phyloP scores from a whole-genome alignment of 2,888 invertebrate species.

The Chrysodeixis includens region DNA sequence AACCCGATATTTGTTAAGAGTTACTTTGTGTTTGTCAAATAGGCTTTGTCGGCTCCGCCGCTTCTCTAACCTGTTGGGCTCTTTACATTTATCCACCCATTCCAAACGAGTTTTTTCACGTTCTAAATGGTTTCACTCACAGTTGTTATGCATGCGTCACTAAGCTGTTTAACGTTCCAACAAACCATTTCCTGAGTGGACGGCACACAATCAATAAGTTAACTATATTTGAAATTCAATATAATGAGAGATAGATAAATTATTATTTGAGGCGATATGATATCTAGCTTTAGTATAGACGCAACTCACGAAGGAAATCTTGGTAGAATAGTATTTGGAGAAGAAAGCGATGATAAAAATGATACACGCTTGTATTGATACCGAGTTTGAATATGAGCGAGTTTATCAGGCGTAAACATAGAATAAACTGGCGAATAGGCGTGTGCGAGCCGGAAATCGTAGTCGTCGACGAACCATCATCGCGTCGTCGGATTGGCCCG shows the following conservation, averaged over 20 bases:
- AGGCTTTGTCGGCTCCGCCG: conserved; percentile 74
- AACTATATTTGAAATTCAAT: conserved; percentile 56
- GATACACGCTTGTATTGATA: conserved; percentile 60
- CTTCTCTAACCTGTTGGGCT: conserved; percentile 74
- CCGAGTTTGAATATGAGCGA: conserved; percentile 60
- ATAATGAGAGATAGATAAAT: conserved; percentile 29
- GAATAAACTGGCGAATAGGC: conserved; percentile 72
- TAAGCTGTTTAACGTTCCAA: conserved; percentile 49
- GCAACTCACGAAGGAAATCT: conserved; percentile 15
- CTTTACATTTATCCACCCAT: conserved; percentile 63
- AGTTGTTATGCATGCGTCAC: conserved; percentile 42
- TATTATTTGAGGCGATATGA: not conserved
- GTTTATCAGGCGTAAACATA: conserved; percentile 66
- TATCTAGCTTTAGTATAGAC: not conserved
- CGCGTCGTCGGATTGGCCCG: conserved; percentile 77
- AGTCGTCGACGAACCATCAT: conserved; percentile 80
- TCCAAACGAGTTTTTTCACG: conserved; percentile 62
- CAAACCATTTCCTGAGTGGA: conserved; percentile 48
- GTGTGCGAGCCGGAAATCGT: conserved; percentile 80
- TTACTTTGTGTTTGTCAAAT: conserved; percentile 77
- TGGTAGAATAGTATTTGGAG: conserved; percentile 12
- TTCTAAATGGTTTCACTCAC: conserved; percentile 42
- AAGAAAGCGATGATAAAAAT: conserved; percentile 24
- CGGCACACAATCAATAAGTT: conserved; percentile 57
- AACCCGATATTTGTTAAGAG: conserved; percentile 76